Conservation (phyloP, 2,113 vertebrate genomes). For the Caloenas nicobarica region DNA sequence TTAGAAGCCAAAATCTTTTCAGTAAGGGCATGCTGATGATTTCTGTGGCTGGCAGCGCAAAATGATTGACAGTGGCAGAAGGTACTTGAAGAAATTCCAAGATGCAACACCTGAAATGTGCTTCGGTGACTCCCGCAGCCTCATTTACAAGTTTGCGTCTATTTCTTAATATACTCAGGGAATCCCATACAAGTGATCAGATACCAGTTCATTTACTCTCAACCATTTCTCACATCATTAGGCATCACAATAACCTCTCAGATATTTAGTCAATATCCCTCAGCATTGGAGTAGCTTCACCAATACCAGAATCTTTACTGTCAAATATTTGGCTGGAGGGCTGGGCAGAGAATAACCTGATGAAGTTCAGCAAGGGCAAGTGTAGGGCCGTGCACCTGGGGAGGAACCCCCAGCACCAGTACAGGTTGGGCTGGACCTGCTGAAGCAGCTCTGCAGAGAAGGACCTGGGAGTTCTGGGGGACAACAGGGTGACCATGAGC, state of each 20-base stretch:
- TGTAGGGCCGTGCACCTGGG: no score
- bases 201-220: background rate
- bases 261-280: background rate
- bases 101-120: background rate
- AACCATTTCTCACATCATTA: background rate
- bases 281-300: background rate
- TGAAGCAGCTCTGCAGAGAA: no score
- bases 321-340: no score
- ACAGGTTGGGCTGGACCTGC: no score
- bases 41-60: background rate
- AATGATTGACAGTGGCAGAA: background rate
- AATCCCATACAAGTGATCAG: background rate
- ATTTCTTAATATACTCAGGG: fast-evolving
- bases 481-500: no score
- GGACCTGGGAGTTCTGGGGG: no score
- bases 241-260: background rate
- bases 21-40: background rate
- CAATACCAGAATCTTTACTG: background rate
- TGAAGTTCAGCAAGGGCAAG: no score
- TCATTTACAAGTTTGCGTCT: fast-evolving
- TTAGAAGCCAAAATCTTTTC: background rate
- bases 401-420: no score
- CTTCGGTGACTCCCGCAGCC: background rate
- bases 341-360: no score
- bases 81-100: fast-evolving